These are phyloP conservation scores for Mesoclemmys tuberculata DNA, from an alignment of 2,113 vertebrate species.

Conservation along the genomic window DNA sequence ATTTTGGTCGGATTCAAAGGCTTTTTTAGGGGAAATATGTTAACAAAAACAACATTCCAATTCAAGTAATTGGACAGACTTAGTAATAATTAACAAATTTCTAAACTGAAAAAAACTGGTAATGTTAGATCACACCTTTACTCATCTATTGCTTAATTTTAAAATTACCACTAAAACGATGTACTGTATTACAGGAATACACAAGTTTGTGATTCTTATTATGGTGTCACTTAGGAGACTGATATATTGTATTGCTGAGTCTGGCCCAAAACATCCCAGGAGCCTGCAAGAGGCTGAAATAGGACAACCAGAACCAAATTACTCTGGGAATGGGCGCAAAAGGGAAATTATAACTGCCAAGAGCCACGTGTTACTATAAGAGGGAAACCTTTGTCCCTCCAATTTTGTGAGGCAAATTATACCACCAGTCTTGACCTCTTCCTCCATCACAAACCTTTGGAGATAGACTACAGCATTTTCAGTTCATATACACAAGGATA, in stretches of 20 bases:
- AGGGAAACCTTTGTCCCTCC: background rate
- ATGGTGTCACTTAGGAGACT: background rate
- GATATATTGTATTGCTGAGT: background rate
- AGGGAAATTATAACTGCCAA: background rate
- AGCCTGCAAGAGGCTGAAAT: background rate
- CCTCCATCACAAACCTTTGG: background rate
- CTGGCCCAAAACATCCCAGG: background rate
- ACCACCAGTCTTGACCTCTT: background rate
- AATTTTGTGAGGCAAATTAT: background rate
- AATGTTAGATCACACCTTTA: background rate
- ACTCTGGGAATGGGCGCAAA: background rate
- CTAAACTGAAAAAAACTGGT: background rate
- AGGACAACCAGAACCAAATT: fast-evolving
- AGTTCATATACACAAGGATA: background rate
- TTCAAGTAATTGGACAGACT: background rate
- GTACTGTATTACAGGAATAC: background rate
- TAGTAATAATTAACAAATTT: background rate
- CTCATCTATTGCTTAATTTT: background rate
- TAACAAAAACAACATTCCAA: background rate
- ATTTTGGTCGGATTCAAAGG: background rate
- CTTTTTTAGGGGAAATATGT: background rate
- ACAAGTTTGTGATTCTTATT: background rate
- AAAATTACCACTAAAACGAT: background rate
- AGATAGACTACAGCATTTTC: background rate
- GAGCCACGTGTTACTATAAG: background rate